Conservation (phyloP, 2,113 vertebrate species). For the Platycercus adscitus region DNA sequence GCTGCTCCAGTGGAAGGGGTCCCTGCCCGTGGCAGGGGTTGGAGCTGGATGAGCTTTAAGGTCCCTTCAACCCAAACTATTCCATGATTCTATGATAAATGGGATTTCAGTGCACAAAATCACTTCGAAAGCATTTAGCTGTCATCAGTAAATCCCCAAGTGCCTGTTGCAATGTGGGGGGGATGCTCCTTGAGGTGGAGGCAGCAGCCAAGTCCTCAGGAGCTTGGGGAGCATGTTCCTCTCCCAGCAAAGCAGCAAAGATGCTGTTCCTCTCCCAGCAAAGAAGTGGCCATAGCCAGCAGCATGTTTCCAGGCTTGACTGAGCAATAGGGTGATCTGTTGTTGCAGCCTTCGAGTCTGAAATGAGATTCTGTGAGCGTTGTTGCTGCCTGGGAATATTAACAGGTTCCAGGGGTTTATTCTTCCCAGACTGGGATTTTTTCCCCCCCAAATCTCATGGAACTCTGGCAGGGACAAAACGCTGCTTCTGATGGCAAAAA, state of each 20-base stretch:
- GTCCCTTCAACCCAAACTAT: neutral
- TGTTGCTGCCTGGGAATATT: neutral
- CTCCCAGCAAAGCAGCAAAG: neutral
- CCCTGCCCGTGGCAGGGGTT: neutral
- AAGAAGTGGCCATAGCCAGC: neutral
- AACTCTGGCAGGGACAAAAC: neutral
- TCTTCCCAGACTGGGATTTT: neutral
- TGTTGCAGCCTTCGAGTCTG: neutral
- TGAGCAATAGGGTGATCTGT: neutral
- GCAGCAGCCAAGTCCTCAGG: neutral
- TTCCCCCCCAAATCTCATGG: neutral
- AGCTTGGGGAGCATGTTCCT: fast-evolving
- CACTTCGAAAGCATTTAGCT: neutral
- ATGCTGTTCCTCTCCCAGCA: neutral
- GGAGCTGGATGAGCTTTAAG: neutral
- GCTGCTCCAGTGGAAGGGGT: neutral
- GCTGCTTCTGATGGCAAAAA: neutral
- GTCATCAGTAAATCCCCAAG: neutral
- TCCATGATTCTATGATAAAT: neutral
- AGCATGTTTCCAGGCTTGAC: neutral
- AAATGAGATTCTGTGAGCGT: neutral
- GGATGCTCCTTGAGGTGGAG: neutral
- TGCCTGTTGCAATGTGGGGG: fast-evolving
- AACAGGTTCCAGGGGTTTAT: neutral
- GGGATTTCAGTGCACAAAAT: neutral